Evolutionary conservation across 2,888 invertebrate genomes (phyloP), one percentile per base, ranked within the genome.

Genomic region (Caenorhabditis sp.): DNA sequence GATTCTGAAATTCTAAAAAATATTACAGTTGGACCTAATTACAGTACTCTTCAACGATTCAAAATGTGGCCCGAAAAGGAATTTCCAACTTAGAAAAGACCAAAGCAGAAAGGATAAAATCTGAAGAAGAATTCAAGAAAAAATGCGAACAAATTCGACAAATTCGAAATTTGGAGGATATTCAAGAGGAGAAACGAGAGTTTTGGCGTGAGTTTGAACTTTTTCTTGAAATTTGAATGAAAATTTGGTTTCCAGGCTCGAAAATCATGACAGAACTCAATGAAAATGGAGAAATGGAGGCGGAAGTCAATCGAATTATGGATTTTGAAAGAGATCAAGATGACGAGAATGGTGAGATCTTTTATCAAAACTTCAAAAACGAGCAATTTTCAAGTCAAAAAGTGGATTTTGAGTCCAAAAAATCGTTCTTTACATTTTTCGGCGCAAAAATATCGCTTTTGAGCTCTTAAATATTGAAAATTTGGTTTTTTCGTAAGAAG

Each of bases 231-330:
- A 43, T 43, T 14, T 14, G 43, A 14, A 14, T 43, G 5, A 10
- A 10, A 14, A 43, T 10, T 43, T 43, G 5, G 5, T 43, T 43
- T 43, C 43, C 23, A 49, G 49, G 59, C 21, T 3, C n/a, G 23
- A 20, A 49, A 25, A 31, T 62, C 4, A 59, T 59, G 72, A 38
- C 27, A 2, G 61, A 65, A 36, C 31, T 72, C 26, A 17, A 50
- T 12, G 63, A 65, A 27, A 62, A 62, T 8, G 68, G 68, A 4
- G 72, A 72, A 27, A 21, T 65, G 50, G 8, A 59, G 0, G 62
- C 67, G 23, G 36, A 38, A 12, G 31, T 64, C 1, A 50, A 65
- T 0, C 31, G 10, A 10, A 31, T 31, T 31, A 7, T 31, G 31
- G n/a, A 20, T 27, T 54, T 62, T 1, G 53, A 25, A n/a, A 26